Conservation (phyloP, 2,888 invertebrate genomes). For the Lepidocyrtoides sp. region DNA sequence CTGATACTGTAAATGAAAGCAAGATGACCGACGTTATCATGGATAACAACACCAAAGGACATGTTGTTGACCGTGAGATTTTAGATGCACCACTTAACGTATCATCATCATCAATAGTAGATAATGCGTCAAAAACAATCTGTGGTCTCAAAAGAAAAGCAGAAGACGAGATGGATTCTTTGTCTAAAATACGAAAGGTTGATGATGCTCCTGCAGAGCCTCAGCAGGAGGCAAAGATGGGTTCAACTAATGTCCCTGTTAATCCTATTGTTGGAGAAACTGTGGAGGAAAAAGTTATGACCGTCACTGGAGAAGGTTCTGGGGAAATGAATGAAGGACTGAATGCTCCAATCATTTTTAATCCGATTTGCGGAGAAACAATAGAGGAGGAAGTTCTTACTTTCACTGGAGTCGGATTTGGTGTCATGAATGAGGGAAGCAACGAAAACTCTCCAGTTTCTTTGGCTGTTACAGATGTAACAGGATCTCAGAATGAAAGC, state of each 20-base stretch:
- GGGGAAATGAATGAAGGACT: slow-evolving; percentile 88
- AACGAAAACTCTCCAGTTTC: slow-evolving; percentile 81
- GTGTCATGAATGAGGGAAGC: slow-evolving; percentile 87
- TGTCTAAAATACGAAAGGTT: slow-evolving; percentile 66
- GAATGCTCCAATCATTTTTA: slow-evolving; percentile 73
- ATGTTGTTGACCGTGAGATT: too few species aligned
- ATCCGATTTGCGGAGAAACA: slow-evolving; percentile 89
- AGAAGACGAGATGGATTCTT: slow-evolving; percentile 66
- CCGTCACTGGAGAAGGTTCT: slow-evolving; percentile 91
- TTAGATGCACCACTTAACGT: too few species aligned
- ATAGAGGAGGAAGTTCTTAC: slow-evolving; percentile 92
- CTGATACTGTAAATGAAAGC: neutral
- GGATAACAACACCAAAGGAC: neutral
- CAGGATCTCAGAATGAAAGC: slow-evolving; percentile 82
- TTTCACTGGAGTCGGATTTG: slow-evolving; percentile 91
- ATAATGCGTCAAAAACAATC: neutral
- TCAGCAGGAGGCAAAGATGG: neutral
- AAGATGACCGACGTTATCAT: neutral
- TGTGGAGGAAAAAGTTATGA: slow-evolving; percentile 91
- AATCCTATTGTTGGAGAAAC: slow-evolving; percentile 89
- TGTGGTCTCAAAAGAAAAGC: slow-evolving; percentile 74
- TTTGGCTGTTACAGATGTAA: slow-evolving; percentile 68
- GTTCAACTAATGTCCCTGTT: neutral
- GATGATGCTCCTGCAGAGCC: neutral
- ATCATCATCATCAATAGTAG: neutral